phyloP scores from a whole-genome alignment of 2,888 invertebrate species.

The Phengaris alcon region DNA sequence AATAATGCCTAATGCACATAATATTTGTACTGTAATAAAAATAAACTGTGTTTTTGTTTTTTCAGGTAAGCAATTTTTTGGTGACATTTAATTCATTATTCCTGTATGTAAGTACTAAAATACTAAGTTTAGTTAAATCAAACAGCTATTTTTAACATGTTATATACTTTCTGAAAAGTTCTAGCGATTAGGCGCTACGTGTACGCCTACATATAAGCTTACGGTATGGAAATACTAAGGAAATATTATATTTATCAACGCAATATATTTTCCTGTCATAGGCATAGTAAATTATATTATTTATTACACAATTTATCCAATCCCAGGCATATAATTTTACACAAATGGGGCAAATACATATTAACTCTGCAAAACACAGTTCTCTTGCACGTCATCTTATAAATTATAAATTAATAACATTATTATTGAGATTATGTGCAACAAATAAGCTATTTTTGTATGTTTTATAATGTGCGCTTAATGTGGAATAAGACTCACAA shows the following conservation, averaged over 20 bases:
- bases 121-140: no score
- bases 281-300: conserved; percentile 17
- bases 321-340: conserved; percentile 21
- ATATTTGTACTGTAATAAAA: background rate
- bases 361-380: conserved; percentile 11
- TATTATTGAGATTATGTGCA: background rate
- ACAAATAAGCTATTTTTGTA: no score
- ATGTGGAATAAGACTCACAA: no score
- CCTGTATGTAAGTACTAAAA: background rate
- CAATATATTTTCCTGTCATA: conserved; percentile 14
- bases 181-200: background rate
- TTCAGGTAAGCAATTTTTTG: background rate
- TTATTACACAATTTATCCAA: conserved; percentile 20
- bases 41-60: background rate
- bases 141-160: no score
- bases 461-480: no score
- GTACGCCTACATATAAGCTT: conserved; percentile 3
- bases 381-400: conserved; percentile 25
- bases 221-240: background rate
- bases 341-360: conserved; percentile 19
- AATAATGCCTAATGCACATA: no score
- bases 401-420: background rate
- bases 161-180: no score
- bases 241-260: conserved; percentile 9
- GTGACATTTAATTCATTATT: background rate